These are phyloP conservation scores for Eidolon helvum DNA, from an alignment of 2,113 vertebrate genomes.

Conservation along the genomic window DNA sequence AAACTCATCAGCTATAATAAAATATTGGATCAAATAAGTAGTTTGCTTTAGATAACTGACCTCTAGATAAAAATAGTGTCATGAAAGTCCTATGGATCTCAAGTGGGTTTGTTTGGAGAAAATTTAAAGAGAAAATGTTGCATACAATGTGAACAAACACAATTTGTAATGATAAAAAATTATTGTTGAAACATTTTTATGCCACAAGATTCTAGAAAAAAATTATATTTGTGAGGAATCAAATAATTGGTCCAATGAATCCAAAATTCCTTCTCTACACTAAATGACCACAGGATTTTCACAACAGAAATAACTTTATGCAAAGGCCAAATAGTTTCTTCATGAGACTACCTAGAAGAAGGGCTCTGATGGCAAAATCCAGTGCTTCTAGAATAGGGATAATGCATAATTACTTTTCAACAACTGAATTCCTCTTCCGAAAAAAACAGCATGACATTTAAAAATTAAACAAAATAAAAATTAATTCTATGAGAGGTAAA, in stretches of 20 bases:
- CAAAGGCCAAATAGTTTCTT: neutral
- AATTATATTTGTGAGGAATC: neutral
- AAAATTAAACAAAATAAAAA: constrained; percentile 37
- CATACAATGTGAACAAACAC: neutral
- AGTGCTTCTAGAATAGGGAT: neutral
- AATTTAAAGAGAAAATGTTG: neutral
- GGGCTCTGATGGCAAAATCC: neutral
- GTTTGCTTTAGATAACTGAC: neutral
- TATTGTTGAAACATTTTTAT: neutral
- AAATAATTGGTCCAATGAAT: constrained; percentile 8
- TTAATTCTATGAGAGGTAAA: neutral
- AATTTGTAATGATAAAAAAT: neutral
- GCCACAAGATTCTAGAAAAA: neutral
- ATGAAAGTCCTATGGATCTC: neutral
- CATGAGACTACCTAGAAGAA: neutral
- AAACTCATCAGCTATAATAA: neutral
- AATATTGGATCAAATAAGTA: neutral
- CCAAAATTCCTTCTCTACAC: neutral
- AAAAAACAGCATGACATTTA: neutral
- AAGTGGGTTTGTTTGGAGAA: neutral
- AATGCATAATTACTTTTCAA: neutral
- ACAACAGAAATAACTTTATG: neutral
- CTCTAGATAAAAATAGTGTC: neutral
- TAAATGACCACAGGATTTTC: neutral
- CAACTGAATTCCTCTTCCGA: neutral